Percentiles rank a stretch among this genome's conserved stretches.
These are phyloP conservation scores for Oenanthe oenanthe DNA, from an alignment of 2,113 vertebrate species.

Conservation along the genomic window DNA sequence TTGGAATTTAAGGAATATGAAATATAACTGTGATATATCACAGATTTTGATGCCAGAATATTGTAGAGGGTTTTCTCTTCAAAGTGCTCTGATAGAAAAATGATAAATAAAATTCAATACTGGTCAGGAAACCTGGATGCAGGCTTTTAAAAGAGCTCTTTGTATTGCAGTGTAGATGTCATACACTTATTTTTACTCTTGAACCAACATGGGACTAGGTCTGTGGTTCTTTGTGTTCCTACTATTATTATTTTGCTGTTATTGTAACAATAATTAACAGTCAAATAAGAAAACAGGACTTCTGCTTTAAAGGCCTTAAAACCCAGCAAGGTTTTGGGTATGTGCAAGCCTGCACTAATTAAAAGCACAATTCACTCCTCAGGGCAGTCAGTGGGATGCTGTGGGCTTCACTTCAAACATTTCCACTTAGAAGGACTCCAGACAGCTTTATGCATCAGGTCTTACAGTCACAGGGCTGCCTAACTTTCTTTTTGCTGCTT, in stretches of 20 bases:
- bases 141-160: neutral
- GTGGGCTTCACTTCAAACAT: neutral
- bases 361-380: neutral
- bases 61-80: neutral
- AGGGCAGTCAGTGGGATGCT: neutral
- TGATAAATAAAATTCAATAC: neutral
- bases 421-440: conserved; percentile 15
- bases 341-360: neutral
- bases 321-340: neutral
- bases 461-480: neutral
- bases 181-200: neutral
- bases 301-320: neutral
- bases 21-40: neutral
- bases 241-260: neutral
- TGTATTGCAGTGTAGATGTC: neutral
- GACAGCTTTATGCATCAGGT: neutral
- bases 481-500: neutral
- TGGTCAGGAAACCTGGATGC: neutral
- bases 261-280: neutral
- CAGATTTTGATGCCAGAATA: neutral
- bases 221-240: neutral
- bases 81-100: neutral
- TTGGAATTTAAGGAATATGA: neutral
- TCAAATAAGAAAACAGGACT: neutral
- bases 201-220: neutral